These are phyloP conservation scores for Anarsia innoxiella DNA, from an alignment of 2,888 invertebrate genomes.

Conservation along the genomic window DNA sequence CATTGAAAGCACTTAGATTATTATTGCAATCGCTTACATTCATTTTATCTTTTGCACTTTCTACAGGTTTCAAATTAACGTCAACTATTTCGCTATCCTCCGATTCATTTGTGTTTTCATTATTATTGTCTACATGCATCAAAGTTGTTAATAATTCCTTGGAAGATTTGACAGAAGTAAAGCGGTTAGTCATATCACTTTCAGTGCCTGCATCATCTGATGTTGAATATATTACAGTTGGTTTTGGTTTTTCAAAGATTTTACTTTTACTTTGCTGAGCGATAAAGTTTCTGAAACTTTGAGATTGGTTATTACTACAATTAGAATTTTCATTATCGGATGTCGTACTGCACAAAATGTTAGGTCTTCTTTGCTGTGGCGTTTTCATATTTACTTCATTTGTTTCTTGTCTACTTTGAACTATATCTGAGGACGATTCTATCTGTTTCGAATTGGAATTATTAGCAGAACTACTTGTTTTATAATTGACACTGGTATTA, in stretches of 20 bases:
- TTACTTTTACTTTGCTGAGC: too few species aligned
- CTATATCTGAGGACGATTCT: too few species aligned
- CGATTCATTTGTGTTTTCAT: constrained; percentile 2
- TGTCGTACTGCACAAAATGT: neutral
- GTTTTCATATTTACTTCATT: neutral
- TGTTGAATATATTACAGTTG: constrained; percentile 3
- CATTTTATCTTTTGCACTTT: neutral
- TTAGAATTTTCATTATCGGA: constrained; percentile 1
- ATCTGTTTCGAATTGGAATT: constrained; percentile 11
- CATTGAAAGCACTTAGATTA: too few species aligned
- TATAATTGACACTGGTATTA: constrained; percentile 23
- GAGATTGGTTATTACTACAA: too few species aligned
- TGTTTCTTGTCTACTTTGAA: too few species aligned
- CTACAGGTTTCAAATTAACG: too few species aligned
- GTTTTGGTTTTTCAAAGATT: too few species aligned
- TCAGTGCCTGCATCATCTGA: constrained; percentile 9
- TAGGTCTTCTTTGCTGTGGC: neutral
- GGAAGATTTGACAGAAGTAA: constrained; percentile 31
- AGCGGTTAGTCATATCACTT: constrained; percentile 17
- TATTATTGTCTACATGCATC: constrained; percentile 21
- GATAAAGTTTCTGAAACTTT: too few species aligned
- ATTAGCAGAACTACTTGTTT: too few species aligned
- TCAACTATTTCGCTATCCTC: too few species aligned
- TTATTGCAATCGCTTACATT: constrained; percentile 10
- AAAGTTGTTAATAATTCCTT: constrained; percentile 37